Base-by-base conservation (phyloP, 2,888 invertebrate species). In the Agrotis clavis region DNA sequence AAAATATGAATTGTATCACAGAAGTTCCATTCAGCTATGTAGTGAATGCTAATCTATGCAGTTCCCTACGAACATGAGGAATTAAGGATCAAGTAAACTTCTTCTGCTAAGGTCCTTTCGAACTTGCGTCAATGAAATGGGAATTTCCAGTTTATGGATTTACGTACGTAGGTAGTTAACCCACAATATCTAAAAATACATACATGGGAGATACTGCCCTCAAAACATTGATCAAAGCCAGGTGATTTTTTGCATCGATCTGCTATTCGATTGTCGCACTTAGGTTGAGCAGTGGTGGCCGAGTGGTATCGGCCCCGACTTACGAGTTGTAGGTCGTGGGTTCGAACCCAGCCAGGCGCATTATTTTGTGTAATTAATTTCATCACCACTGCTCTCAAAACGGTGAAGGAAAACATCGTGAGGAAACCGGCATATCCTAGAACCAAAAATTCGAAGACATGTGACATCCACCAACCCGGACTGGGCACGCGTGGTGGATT, bases 1-100 rank as follows among this genome's bases (percentile, higher is more conserved):
- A 62, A 19, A 7, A 61, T 56, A 64, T 30, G 56, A 4, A 57
- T 56, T 11, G 45, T 66, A 81, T 56, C 5, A 53, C 72, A 80
- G 77, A 77, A 77, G 72, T 66, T 45, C 25, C n/a, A 51, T 51
- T 21, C n/a, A 21, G 11, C 1, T 6, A 35, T 35, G 35, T 7
- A 0, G 6, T 0, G 6, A 7, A 35, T 35, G 35, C 4, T 25
- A 3, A 25, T 25, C 25, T 25, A 25, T 25, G 25, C 25, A 25
- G 25, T 25, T 25, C 25, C 25, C 30, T 30, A 30, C 5, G 30
- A 30, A 35, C 7, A 9, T 19, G 21, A 73, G 47, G 9, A 19
- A n/a, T n/a, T n/a, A n/a, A n/a, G n/a, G n/a, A n/a, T 18, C 35
- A 11, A 68, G 19, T 25, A 25, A n/a, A 48, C 13, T 30, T 18